Evolutionary conservation across 2,888 invertebrate species (phyloP).

Genomic region (Clivina fossor): DNA sequence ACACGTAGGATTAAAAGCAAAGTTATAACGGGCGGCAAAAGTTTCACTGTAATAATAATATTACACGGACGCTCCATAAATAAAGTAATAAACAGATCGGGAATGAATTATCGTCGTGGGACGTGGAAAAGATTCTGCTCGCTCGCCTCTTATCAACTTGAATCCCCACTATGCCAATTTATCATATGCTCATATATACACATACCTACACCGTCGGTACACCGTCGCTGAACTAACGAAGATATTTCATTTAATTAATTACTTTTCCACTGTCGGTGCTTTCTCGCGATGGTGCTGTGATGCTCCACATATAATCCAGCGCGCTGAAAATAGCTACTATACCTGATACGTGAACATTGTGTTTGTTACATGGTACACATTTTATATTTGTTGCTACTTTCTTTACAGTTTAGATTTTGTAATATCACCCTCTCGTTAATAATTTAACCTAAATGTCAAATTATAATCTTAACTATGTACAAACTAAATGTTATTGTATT

Average conservation of each 20-base stretch:
- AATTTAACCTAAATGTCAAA: too few species aligned
- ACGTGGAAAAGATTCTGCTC: conserved; percentile 22
- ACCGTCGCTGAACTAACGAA: conserved; percentile 13
- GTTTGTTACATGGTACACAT: too few species aligned
- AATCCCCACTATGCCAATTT: conserved; percentile 16
- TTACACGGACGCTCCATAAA: conserved; percentile 22
- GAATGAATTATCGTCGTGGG: conserved; percentile 21
- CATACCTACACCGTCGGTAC: not conserved
- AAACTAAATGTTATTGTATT: too few species aligned
- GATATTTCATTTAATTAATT: conserved; percentile 26
- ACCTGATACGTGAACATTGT: too few species aligned
- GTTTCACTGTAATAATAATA: conserved; percentile 24
- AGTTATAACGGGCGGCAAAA: conserved; percentile 13
- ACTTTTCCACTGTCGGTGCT: not conserved
- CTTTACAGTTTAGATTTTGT: too few species aligned
- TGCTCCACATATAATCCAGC: conserved; percentile 5
- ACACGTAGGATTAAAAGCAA: conserved; percentile 21
- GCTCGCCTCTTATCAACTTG: conserved; percentile 23
- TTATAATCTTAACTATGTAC: too few species aligned
- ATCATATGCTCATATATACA: conserved; percentile 11
- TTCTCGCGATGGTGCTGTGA: conserved; percentile 20
- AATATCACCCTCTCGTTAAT: too few species aligned
- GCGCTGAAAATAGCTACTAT: too few species aligned
- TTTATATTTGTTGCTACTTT: too few species aligned
- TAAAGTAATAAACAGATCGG: conserved; percentile 26